A percentile compares a stretch with the other conserved stretches of the same genome.
phyloP scores from a whole-genome alignment of 1,140 invertebrate genomes.

The Zaprionus africanus region DNA sequence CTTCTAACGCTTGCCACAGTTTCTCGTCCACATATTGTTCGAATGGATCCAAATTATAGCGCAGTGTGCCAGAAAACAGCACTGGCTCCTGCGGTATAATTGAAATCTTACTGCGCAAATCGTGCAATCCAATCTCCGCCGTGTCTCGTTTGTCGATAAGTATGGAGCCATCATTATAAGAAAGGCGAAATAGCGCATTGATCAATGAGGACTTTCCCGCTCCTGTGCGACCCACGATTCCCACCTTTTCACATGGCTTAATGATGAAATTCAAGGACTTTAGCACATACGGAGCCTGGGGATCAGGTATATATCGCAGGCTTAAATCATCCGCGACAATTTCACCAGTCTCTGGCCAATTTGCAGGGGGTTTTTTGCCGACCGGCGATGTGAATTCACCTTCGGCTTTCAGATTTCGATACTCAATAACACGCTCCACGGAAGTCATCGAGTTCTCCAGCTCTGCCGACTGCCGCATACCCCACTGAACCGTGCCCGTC shows the following conservation, averaged over 20 bases:
- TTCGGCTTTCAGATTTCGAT: slow-evolving; percentile 89
- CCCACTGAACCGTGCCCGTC: slow-evolving; percentile 88
- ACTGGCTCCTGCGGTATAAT: slow-evolving; percentile 91
- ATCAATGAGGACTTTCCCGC: slow-evolving; percentile 93
- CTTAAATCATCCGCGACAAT: slow-evolving; percentile 89
- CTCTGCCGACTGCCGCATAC: slow-evolving; percentile 88
- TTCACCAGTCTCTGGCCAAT: slow-evolving; percentile 90
- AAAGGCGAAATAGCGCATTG: slow-evolving; percentile 87
- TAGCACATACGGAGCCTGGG: slow-evolving; percentile 86
- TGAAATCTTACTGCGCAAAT: slow-evolving; percentile 86
- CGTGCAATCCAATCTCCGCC: slow-evolving; percentile 85
- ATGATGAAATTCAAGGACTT: slow-evolving; percentile 87
- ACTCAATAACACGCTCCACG: slow-evolving; percentile 93
- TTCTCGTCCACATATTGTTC: slow-evolving; percentile 89
- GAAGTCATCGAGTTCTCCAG: slow-evolving; percentile 91
- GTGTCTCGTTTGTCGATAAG: slow-evolving; percentile 87
- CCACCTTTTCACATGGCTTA: slow-evolving; percentile 84
- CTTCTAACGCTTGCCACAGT: slow-evolving; percentile 93
- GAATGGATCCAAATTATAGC: slow-evolving; percentile 93
- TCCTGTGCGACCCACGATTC: slow-evolving; percentile 92
- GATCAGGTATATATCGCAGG: slow-evolving; percentile 85
- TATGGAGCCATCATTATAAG: slow-evolving; percentile 86
- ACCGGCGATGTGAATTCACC: slow-evolving; percentile 85
- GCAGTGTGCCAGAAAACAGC: slow-evolving; percentile 87
- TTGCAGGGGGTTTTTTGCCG: slow-evolving; percentile 87